Conservation (phyloP, 23 tunicate genomes). For the Phallusia fumigata region DNA sequence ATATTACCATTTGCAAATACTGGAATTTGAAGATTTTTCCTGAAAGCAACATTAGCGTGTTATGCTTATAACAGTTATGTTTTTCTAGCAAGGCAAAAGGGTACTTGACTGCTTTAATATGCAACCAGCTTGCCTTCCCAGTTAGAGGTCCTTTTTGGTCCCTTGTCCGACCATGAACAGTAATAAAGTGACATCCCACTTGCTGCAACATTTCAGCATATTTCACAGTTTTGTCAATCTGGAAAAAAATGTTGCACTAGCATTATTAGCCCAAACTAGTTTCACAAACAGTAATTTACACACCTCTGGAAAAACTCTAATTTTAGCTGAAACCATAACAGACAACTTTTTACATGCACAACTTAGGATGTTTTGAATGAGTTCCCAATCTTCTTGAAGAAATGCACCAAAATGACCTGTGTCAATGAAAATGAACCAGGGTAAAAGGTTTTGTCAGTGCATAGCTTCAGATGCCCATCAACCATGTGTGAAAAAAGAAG, state of each 20-base stretch:
- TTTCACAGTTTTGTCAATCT: slow-evolving; percentile 60
- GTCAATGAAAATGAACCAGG: background rate
- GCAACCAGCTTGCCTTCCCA: slow-evolving; percentile 85
- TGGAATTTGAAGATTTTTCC: slow-evolving; percentile 59
- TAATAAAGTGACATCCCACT: slow-evolving; percentile 74
- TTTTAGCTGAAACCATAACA: slow-evolving; percentile 77
- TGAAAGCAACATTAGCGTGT: background rate
- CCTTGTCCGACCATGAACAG: slow-evolving; percentile 94
- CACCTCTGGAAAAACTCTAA: slow-evolving; percentile 83
- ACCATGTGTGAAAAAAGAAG: too few relatives aligned
- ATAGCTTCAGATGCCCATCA: too few relatives aligned
- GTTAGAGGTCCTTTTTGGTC: slow-evolving; percentile 67
- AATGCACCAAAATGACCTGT: slow-evolving; percentile 89
- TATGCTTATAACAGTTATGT: background rate
- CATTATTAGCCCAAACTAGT: background rate
- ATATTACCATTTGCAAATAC: slow-evolving; percentile 96
- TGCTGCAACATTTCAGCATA: slow-evolving; percentile 91
- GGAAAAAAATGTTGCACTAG: background rate
- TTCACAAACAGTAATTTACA: background rate
- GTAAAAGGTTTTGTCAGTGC: too few relatives aligned
- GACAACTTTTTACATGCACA: slow-evolving; percentile 18
- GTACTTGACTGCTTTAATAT: slow-evolving; percentile 84
- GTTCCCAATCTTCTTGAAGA: slow-evolving; percentile 88
- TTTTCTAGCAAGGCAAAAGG: background rate
- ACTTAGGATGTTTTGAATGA: slow-evolving; percentile 60